Base-by-base conservation (phyloP, 2,113 vertebrate species). In the Oryzias curvinotus region DNA sequence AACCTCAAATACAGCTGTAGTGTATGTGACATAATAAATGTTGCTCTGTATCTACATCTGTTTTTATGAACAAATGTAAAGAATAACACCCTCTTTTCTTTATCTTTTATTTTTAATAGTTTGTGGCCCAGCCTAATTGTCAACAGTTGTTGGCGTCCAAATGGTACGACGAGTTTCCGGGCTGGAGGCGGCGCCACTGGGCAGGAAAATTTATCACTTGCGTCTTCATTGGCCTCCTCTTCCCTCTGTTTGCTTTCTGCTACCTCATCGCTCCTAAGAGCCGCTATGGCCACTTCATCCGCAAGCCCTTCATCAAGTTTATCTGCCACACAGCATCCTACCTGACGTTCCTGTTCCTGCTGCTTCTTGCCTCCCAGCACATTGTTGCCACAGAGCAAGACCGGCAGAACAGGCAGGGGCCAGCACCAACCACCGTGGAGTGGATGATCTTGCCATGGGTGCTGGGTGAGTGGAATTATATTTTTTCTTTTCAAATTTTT, bases 251-350 rank as follows among this genome's bases (percentile, higher is more conserved):
- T 2, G 96, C 96, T 0, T 78, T 97, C 79, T 95, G 95, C 15
- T 99, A 99, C 87, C 88, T 99, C 88, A 92, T 96, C 4, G 95
- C 93, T 57, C 97, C 97, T 19, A 98, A 96, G 90, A 99, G 96
- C 90, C 95, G 94, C 92, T 94, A 96, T 59, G 97, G 96, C 81
- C 92, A 95, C 80, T 98, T 98, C 92, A 98, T 99, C 87, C 95
- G 96, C 86, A 99, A 99, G 87, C 97, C 97, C 82, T 99, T 99
- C 91, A 98, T 98, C 89, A 99, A 99, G 90, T 99, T 99, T 89
- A 98, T 99, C 91, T 99, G 97, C 91, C 97, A 99, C 91, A 99
- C 97, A 0, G 93, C 95, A 3, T 98, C 97, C 42, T 99, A 99
- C 91, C 90, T 99, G 89, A 98, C 97, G 63, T 98, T 99, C 85